Base-by-base conservation (phyloP, 1,140 invertebrate genomes). In the Lepidotrigona ventralis region DNA sequence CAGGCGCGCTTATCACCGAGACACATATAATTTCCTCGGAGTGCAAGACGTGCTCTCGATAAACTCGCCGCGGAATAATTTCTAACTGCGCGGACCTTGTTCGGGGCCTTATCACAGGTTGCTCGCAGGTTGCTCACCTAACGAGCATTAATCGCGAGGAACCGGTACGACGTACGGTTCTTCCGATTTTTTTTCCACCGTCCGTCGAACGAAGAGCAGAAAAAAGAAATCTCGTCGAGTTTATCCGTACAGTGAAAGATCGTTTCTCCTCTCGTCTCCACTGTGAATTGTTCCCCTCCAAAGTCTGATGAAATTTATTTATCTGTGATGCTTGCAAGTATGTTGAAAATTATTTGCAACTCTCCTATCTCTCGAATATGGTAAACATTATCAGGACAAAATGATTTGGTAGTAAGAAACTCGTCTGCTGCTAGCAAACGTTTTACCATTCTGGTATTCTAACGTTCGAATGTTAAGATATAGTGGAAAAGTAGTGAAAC, bases 161-260 rank as follows among this genome's bases (percentile, higher is more conserved):
- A 81, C 70, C 70, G 70, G 70, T 74, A 81, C 70, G 58, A 81
- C 46, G 79, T 74, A 81, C 79, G 79, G 79, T 81, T 73, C 79
- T 74, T n/a, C 2, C 39, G 1, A 26, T 74, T 64, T 81, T 64
- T 81, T 81, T 81, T 74, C 23, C n/a, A 15, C 46, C 26, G 19
- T 33, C 17, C 21, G 21, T 23, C 21, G 72, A 33, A n/a, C 29
- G 11, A 5, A 39, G 29, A 39, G 23, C 17, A 15, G 21, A n/a
- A 58, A 23, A n/a, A n/a, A 14, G 69, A 73, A 54, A 80, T 63
- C 33, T 60, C 19, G 54, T 3, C 19, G 54, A 14, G 11, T n/a
- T 69, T 15, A n/a, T 9, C 33, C 15, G 23, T 11, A 26, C 21
- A 9, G 6, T 51, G 29, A 51, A 66, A 46, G 33, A 29, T 54